A percentile compares a stretch with the other conserved stretches of the same genome.
Evolutionary conservation across 2,113 vertebrate genomes (phyloP).

Genomic region (Sorex fumeus): DNA sequence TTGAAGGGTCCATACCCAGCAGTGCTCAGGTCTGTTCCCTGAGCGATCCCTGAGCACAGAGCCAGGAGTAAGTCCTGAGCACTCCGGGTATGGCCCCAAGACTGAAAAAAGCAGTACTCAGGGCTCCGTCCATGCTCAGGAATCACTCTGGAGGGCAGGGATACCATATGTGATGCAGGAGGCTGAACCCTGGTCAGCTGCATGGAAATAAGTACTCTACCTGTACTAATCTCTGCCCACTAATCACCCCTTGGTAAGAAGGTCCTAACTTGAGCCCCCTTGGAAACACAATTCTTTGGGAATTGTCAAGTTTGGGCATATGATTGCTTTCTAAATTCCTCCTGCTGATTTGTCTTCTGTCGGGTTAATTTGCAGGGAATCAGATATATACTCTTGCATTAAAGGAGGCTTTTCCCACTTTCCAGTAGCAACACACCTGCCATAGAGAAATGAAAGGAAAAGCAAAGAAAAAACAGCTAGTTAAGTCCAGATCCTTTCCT

Average conservation of each 20-base stretch:
- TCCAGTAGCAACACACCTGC: not conserved
- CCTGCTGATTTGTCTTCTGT: not conserved
- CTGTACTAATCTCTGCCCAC: too few species aligned
- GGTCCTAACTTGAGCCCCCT: not conserved
- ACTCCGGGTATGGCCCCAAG: too few species aligned
- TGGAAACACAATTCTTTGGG: not conserved
- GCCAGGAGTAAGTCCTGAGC: too few species aligned
- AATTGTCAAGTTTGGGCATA: not conserved
- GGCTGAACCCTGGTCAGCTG: too few species aligned
- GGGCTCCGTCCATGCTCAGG: too few species aligned
- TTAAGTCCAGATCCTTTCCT: not conserved
- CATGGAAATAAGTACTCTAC: too few species aligned
- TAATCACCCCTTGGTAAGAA: not conserved
- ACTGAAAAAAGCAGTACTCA: too few species aligned
- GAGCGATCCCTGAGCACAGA: too few species aligned
- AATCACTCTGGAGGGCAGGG: too few species aligned
- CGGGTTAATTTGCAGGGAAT: not conserved
- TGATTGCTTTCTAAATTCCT: not conserved
- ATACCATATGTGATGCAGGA: too few species aligned
- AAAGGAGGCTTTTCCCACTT: not conserved
- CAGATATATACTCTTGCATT: not conserved
- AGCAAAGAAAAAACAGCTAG: not conserved
- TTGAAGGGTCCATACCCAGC: too few species aligned
- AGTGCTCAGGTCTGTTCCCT: too few species aligned
- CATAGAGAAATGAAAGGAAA: not conserved